These are phyloP conservation scores for Halocynthia aurantium DNA, from an alignment of 23 tunicate species.

Conservation along the genomic window DNA sequence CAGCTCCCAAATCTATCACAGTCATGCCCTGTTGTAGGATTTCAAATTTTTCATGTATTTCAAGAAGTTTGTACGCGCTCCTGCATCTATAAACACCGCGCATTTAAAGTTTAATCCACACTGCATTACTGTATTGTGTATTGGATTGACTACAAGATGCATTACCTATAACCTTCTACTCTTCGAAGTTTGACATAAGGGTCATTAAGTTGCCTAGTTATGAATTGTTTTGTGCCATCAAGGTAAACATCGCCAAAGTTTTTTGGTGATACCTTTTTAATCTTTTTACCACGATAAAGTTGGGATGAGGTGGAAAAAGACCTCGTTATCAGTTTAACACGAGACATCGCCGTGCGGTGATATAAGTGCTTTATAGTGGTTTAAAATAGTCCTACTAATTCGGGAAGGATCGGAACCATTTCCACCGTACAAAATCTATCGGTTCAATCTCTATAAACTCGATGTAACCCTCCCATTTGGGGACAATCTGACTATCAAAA, in stretches of 20 bases:
- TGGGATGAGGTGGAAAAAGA: not conserved
- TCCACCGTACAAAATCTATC: no score
- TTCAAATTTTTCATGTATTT: constrained; percentile 59
- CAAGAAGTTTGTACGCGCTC: constrained; percentile 75
- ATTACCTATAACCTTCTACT: constrained; percentile 58
- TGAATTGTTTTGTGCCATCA: constrained; percentile 53
- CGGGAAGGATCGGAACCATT: no score
- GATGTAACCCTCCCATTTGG: no score
- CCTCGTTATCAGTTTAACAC: not conserved
- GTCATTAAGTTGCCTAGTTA: constrained; percentile 54
- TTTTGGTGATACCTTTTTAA: constrained; percentile 28
- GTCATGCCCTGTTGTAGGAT: constrained; percentile 53
- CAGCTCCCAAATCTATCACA: constrained; percentile 72
- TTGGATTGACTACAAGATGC: not conserved
- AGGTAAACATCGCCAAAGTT: constrained; percentile 62
- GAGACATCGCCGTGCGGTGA: no score
- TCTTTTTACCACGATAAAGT: not conserved
- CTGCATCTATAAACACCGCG: constrained; percentile 41
- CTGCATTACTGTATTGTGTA: no score
- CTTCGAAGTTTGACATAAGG: constrained; percentile 72
- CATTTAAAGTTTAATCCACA: no score
- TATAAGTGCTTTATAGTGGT: no score
- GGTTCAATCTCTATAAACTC: no score
- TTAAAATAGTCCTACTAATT: no score
- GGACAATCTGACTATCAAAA: no score